Evolutionary conservation across 2,888 invertebrate species (phyloP), one percentile per base, ranked within the genome.

Genomic region (Opisthograptis luteolata): DNA sequence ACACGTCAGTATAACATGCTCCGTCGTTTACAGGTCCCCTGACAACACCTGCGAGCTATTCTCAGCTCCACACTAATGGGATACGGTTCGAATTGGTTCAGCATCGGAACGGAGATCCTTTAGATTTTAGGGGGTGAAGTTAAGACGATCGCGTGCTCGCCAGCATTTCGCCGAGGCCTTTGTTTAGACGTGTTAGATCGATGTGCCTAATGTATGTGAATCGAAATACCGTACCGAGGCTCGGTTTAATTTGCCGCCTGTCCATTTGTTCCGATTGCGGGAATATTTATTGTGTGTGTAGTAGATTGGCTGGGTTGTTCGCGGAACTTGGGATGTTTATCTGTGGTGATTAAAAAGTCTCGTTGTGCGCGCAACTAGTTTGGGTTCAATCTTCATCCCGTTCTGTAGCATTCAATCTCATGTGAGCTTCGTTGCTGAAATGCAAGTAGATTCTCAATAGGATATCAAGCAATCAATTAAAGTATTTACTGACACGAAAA

Each of bases 211-310:
- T 82, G 83, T 86, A 87, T 84, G 86, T 70, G 84, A 79, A 87
- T 87, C 85, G 87, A 82, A 87, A 81, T 70, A 70, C 74, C 60
- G 57, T 60, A 77, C 64, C 62, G 64, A 68, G 67, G 68, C 66
- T 70, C 70, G 78, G 83, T 84, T 87, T 87, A 89, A 89, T 88
- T 89, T 84, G 83, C 84, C 81, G 81, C 76, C 78, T 87, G 89
- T 88, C 87, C 87, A 89, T 89, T 89, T 79, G 84, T 87, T 87
- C 84, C 87, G 87, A 89, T 90, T 87, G 79, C 71, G 63, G 73
- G 69, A 75, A 82, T 87, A 87, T 89, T 89, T 89, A 89, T 88
- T 72, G 87, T 73, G 68, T 43, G 69, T 71, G 62, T 62, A 59
- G 64, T 67, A 74, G 74, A 84, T 85, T 82, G 82, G 76, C 70